Evolutionary conservation across 2,113 vertebrate genomes (phyloP).

Genomic region (Podilymbus podiceps): DNA sequence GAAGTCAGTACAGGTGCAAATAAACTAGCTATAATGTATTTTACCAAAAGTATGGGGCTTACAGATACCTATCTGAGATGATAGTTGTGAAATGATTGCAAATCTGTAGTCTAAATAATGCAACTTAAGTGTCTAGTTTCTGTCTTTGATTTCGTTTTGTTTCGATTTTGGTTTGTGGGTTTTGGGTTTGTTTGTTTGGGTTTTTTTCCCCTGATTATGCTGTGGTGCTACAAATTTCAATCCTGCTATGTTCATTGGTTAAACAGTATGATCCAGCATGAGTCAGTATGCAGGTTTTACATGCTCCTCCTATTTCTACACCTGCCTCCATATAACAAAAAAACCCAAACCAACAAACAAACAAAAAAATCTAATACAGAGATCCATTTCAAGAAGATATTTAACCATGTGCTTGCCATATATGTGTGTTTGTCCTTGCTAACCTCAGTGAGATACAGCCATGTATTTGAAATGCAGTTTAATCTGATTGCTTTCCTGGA

Average conservation of each 20-base stretch:
- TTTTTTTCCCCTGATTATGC: neutral
- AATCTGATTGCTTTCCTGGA: neutral
- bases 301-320: neutral
- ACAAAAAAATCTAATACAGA: neutral
- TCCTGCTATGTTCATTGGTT: neutral
- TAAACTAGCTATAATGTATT: neutral
- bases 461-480: neutral
- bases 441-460: neutral
- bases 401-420: neutral
- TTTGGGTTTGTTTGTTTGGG: neutral
- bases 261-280: neutral
- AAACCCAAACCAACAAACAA: neutral
- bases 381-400: neutral
- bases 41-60: neutral
- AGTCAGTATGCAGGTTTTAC: rapidly evolving
- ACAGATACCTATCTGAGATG: neutral
- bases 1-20: neutral
- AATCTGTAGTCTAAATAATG: neutral
- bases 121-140: neutral
- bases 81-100: neutral
- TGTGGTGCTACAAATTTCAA: neutral
- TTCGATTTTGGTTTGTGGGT: too few relatives aligned
- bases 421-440: neutral
- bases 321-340: neutral
- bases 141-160: neutral